Conservation (phyloP, 2,888 invertebrate species). For the Pogonocherus hispidulus region DNA sequence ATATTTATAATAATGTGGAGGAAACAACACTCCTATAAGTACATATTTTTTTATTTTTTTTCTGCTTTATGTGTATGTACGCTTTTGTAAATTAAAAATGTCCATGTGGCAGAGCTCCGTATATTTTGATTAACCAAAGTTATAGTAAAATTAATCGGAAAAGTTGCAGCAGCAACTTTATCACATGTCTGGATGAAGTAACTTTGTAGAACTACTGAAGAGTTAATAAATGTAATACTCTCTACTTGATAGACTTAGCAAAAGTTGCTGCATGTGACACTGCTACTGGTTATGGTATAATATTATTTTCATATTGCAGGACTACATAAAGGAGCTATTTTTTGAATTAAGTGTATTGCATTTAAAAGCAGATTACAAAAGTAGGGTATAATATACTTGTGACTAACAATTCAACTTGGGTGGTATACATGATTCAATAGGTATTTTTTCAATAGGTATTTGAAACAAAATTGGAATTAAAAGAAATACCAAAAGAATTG, state of each 20-base stretch:
- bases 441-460: not conserved
- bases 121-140: slow-evolving; percentile 27
- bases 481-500: no score
- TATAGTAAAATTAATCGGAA: slow-evolving; percentile 13
- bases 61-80: slow-evolving; percentile 39
- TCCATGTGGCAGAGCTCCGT: slow-evolving; percentile 13
- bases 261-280: not conserved
- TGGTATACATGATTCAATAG: not conserved
- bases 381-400: not conserved
- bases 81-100: slow-evolving; percentile 33
- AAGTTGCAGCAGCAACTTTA: not conserved
- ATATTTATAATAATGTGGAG: slow-evolving; percentile 40
- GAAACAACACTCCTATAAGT: slow-evolving; percentile 43
- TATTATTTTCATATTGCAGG: not conserved
- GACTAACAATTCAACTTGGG: no score
- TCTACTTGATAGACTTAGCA: not conserved
- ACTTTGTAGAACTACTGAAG: not conserved
- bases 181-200: slow-evolving; percentile 1
- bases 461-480: no score
- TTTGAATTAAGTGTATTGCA: no score
- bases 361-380: not conserved
- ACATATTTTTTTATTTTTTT: slow-evolving; percentile 34
- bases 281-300: not conserved
- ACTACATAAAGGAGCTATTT: no score
- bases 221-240: slow-evolving; percentile 1